Evolutionary conservation across 2,113 vertebrate genomes (phyloP), one percentile per base, ranked within the genome.

Genomic region (Talpa occidentalis): DNA sequence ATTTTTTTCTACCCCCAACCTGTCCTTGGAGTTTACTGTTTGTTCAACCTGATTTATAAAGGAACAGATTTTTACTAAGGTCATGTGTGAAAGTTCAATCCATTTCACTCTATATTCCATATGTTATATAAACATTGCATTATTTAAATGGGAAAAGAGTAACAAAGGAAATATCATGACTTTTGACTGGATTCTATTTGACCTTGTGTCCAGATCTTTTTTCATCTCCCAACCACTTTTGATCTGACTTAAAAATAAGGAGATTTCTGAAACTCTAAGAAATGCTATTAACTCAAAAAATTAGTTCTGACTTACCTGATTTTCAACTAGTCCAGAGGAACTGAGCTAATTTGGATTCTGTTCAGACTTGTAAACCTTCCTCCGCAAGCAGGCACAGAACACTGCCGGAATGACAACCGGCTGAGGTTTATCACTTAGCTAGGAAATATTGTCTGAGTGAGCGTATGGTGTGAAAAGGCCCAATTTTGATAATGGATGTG

Each of bases 401-500:
- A 93, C 78, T 0, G 64, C 74, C 35, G 44, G 93, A 94, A 93
- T 93, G 89, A 83, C 91, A 97, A 83, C 87, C 0, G 19, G 72
- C 72, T 70, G 44, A 64, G 69, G 64, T 94, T 94, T 76, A 90
- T 83, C 88, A 82, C 79, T 90, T 92, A 44, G 26, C 93, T 42
- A 93, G 90, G 70, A 93, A 91, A 89, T 92, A 93, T 94, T 88
- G 94, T 89, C 96, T 54, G 54, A 96, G 95, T 47, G 64, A 93
- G 54, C 6, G 40, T 89, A 35, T 81, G 70, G 88, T 96, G 94
- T 95, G 94, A 96, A 96, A 97, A 97, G 93, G 66, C 94, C 90
- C 92, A 91, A 91, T 96, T 96, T 96, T 93, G 94, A 93, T 96
- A 96, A 94, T 94, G 93, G 87, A 96, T 94, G 90, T 95, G 93